These are phyloP conservation scores for Sinocyclocheilus maitianheensis DNA, from an alignment of 2,113 vertebrate species.

Conservation along the genomic window DNA sequence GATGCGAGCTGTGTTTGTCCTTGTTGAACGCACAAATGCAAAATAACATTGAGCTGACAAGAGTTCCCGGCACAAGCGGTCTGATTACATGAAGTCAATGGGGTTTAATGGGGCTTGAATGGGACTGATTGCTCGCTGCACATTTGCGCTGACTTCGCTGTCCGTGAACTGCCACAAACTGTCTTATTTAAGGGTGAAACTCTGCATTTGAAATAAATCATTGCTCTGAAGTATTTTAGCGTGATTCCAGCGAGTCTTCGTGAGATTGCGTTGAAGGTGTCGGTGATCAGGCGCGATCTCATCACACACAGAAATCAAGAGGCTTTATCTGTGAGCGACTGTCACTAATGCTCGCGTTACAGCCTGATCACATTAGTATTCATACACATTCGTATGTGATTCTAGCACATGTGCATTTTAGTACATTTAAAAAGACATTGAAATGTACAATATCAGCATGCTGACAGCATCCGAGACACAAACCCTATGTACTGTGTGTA, in stretches of 20 bases:
- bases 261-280: not conserved
- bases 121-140: constrained; percentile 57
- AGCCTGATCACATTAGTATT: not conserved
- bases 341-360: not conserved
- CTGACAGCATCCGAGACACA: not conserved
- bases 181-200: constrained; percentile 24
- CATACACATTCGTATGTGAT: not conserved
- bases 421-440: not conserved
- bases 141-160: constrained; percentile 55
- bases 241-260: not conserved
- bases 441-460: not conserved
- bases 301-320: constrained; percentile 20
- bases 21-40: constrained; percentile 42
- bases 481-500: not conserved
- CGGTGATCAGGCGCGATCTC: constrained; percentile 40
- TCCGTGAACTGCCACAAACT: constrained; percentile 30
- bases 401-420: not conserved
- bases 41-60: constrained; percentile 47
- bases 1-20: constrained; percentile 35
- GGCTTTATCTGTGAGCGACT: not conserved
- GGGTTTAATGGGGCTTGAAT: constrained; percentile 60
- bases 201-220: constrained; percentile 19
- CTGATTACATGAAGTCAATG: constrained; percentile 62
- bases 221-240: not conserved
- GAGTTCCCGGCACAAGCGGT: constrained; percentile 52